Conservation (phyloP, 2,888 invertebrate species). For the Eupithecia centaureata region DNA sequence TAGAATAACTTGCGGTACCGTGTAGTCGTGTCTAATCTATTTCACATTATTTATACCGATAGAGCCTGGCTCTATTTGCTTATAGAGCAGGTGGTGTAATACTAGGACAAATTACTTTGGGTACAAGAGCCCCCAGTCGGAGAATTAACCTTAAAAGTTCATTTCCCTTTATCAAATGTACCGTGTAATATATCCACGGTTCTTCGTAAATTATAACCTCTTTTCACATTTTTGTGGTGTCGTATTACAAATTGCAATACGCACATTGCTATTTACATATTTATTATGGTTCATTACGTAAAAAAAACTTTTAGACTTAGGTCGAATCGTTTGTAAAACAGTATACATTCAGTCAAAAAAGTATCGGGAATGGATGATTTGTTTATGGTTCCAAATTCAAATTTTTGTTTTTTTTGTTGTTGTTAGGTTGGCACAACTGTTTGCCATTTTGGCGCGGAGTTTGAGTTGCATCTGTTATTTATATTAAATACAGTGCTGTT, state of each 20-base stretch:
- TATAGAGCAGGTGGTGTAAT: slow-evolving; percentile 37
- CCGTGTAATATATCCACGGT: not conserved
- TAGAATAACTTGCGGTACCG: slow-evolving; percentile 47
- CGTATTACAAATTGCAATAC: not conserved
- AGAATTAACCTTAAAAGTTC: not conserved
- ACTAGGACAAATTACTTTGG: slow-evolving; percentile 3
- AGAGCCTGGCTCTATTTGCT: slow-evolving; percentile 40
- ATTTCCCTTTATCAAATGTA: not conserved
- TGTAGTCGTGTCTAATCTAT: slow-evolving; percentile 58
- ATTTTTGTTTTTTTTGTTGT: no score
- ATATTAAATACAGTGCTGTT: no score
- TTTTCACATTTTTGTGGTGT: not conserved
- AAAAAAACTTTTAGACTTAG: no score
- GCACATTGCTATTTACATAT: not conserved
- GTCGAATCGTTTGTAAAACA: no score
- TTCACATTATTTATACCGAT: slow-evolving; percentile 36
- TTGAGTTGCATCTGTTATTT: no score
- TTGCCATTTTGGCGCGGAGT: no score
- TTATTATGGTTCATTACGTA: not conserved
- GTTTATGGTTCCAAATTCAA: no score
- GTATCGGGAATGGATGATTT: no score
- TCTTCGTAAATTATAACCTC: not conserved
- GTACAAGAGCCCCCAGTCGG: not conserved
- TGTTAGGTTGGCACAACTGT: no score
- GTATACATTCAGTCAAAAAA: no score